Conservation (phyloP, 2,113 vertebrate species). For the Fregata magnificens region DNA sequence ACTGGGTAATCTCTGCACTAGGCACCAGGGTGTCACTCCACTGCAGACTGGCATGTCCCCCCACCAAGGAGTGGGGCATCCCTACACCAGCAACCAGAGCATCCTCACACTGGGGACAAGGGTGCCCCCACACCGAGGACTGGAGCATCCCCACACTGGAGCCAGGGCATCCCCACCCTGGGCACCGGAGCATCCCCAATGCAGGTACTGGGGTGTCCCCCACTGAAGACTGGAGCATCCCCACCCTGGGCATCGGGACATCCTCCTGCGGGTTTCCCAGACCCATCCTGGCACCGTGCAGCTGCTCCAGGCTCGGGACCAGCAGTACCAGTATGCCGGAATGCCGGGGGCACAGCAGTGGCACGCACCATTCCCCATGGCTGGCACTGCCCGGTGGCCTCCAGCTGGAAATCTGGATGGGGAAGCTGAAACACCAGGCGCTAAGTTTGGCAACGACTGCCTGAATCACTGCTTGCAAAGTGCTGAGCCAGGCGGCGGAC, state of each 20-base stretch:
- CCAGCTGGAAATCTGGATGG: background rate
- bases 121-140: too few relatives aligned
- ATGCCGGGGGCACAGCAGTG: background rate
- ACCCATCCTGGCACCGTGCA: fast-evolving
- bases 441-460: background rate
- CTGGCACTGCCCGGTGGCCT: background rate
- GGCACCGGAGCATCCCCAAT: background rate
- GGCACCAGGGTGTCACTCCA: background rate
- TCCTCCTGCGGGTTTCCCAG: background rate
- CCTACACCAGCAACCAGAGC: background rate
- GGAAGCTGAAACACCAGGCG: background rate
- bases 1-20: too few relatives aligned
- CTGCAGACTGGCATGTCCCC: too few relatives aligned
- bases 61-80: too few relatives aligned
- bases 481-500: background rate
- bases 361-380: fast-evolving
- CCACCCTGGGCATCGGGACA: fast-evolving
- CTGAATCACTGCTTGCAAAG: background rate
- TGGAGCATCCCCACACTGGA: background rate
- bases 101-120: too few relatives aligned
- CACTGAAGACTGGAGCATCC: background rate
- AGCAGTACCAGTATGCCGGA: fast-evolving
- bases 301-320: fast-evolving
- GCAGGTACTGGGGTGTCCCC: background rate
- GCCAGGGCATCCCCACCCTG: background rate